Base-by-base conservation (phyloP, 2,113 vertebrate genomes). In the Takifugu bimaculatus region DNA sequence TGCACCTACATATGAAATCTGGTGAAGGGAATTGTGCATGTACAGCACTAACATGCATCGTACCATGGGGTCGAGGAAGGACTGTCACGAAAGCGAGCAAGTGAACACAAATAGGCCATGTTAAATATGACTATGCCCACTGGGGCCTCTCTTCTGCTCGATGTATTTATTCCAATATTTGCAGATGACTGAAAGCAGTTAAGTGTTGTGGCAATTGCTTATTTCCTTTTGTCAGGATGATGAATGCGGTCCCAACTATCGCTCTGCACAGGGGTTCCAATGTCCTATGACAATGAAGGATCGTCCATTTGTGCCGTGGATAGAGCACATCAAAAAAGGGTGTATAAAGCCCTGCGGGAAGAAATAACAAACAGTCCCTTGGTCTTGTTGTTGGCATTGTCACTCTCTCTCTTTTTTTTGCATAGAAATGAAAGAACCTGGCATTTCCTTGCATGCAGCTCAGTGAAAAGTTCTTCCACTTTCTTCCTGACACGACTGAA, bases 211-310 rank as follows among this genome's bases (percentile, higher is more conserved):
- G 83, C 87, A 87, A 87, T 88, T 90, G 86, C 85, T 84, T 84
- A 84, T 88, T 87, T 89, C 80, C 72, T 70, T 85, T 82, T 87
- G 85, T 88, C 85, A 88, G 83, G 60, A 80, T 89, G 86, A 88
- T 90, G 74, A 88, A 88, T 90, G 79, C 59, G 66, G 71, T 74
- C 12, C 54, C 66, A 87, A 75, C 81, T 88, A 88, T 88, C 80
- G 54, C 80, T 73, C 77, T 75, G 74, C 53, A 79, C 85, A 78
- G 75, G 68, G 79, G 64, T 85, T 84, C 75, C 74, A 81, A 69
- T 72, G 76, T 75, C 79, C 63, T 72, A 64, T 86, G 83, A 86
- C 88, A 88, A 59, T 88, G 84, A 86, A 83, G 77, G 77, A 90
- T 88, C 79, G 81, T 86, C 81, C 84, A 82, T 88, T 88, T 88